A percentile compares a stretch with the other conserved stretches of the same genome.
These are phyloP conservation scores for Bubalus kerabau DNA, from an alignment of 2,113 vertebrate genomes.

Conservation along the genomic window DNA sequence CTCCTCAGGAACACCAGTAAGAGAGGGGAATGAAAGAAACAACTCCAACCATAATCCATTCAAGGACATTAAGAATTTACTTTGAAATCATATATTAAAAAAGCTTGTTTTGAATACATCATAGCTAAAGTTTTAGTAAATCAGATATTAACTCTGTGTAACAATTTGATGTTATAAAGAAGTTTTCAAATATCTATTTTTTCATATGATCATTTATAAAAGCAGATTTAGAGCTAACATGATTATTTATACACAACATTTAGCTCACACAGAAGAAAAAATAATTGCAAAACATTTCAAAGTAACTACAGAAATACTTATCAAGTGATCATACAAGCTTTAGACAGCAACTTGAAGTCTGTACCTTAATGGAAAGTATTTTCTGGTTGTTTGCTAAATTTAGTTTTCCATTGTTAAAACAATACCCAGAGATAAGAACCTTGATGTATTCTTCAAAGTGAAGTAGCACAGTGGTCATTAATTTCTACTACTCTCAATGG, in stretches of 20 bases:
- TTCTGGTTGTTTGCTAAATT: background rate
- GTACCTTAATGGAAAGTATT: background rate
- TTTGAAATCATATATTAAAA: background rate
- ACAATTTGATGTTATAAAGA: background rate
- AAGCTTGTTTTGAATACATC: background rate
- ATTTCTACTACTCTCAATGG: background rate
- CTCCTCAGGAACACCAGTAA: background rate
- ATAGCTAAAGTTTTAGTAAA: background rate
- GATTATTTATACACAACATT: background rate
- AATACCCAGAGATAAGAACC: background rate
- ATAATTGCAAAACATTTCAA: background rate
- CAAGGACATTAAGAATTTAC: background rate
- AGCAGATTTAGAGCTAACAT: background rate
- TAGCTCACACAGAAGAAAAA: background rate
- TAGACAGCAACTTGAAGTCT: background rate
- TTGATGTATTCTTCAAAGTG: background rate
- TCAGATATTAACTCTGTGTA: background rate
- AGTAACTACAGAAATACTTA: background rate
- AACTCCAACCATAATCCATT: background rate
- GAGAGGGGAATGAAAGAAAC: background rate
- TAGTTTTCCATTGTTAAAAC: background rate
- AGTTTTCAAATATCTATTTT: background rate
- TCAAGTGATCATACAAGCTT: background rate
- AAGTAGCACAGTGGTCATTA: background rate
- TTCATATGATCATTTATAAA: background rate